Evolutionary conservation across 1,140 invertebrate genomes (phyloP).

Genomic region (Danaus melanippus): DNA sequence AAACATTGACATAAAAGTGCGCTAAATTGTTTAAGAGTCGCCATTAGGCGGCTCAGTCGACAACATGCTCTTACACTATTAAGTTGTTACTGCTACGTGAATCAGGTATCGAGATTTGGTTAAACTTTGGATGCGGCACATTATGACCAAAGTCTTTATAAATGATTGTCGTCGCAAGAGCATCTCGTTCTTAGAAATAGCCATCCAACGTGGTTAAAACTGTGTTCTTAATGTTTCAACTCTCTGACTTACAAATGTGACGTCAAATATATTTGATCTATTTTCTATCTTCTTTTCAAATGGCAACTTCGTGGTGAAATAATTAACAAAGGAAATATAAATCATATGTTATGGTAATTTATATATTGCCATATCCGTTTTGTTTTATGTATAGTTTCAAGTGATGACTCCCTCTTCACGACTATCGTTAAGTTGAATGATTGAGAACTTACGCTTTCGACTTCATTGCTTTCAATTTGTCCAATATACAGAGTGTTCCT

Average conservation of each 20-base stretch:
- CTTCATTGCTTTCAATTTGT: slow-evolving; percentile 71
- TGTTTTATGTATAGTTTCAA: slow-evolving; percentile 5
- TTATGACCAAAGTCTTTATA: background rate
- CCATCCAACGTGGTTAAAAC: too few species aligned
- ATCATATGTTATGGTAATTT: too few species aligned
- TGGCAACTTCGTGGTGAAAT: too few species aligned
- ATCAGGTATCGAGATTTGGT: slow-evolving; percentile 18
- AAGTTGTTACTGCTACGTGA: slow-evolving; percentile 56
- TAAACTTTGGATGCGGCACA: slow-evolving; percentile 9
- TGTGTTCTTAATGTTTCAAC: too few species aligned
- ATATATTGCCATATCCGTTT: slow-evolving; percentile 24
- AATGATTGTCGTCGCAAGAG: too few species aligned
- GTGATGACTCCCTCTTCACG: slow-evolving; percentile 41
- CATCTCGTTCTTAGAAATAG: too few species aligned
- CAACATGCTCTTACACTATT: slow-evolving; percentile 61
- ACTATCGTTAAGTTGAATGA: slow-evolving; percentile 69
- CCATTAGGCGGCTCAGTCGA: slow-evolving; percentile 50
- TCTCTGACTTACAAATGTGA: too few species aligned
- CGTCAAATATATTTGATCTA: too few species aligned
- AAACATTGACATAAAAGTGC: slow-evolving; percentile 36
- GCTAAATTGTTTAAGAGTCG: slow-evolving; percentile 54
- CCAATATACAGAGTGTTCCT: slow-evolving; percentile 38
- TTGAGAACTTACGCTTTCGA: slow-evolving; percentile 69
- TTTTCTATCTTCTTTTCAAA: too few species aligned
- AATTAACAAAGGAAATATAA: too few species aligned